These are phyloP conservation scores for Periophthalmus magnuspinnatus DNA, from an alignment of 2,797 vertebrate species.

Conservation along the genomic window DNA sequence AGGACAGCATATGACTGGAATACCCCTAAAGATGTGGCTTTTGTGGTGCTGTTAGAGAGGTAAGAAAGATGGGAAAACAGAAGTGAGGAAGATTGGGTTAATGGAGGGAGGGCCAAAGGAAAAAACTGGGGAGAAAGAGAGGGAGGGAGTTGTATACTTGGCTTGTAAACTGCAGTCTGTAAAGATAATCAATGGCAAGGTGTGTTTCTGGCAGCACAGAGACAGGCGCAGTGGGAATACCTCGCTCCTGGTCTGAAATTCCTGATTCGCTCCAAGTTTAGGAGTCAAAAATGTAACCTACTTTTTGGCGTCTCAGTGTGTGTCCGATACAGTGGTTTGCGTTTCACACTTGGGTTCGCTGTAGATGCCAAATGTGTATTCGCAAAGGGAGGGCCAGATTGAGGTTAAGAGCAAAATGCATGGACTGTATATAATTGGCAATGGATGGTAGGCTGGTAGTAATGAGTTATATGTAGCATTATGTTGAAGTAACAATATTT, in stretches of 20 bases:
- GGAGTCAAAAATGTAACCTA: conserved; percentile 42
- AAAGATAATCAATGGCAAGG: conserved; percentile 68
- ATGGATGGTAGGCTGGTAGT: not conserved
- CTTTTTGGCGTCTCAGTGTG: conserved; percentile 22
- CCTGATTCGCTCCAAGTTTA: conserved; percentile 37
- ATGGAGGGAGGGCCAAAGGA: conserved; percentile 8
- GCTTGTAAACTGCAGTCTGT: conserved; percentile 66
- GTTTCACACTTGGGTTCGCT: conserved; percentile 35
- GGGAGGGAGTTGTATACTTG: conserved; percentile 38
- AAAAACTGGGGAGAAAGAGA: conserved; percentile 18
- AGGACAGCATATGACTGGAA: conserved; percentile 42
- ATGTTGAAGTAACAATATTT: not conserved
- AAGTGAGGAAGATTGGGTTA: conserved; percentile 5
- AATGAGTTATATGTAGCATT: not conserved
- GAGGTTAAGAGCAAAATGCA: conserved; percentile 35
- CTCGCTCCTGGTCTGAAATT: conserved; percentile 41
- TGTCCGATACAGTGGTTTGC: conserved; percentile 29
- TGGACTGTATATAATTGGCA: not conserved
- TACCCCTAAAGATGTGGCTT: conserved; percentile 52
- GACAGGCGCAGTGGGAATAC: conserved; percentile 30
- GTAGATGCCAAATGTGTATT: conserved; percentile 50
- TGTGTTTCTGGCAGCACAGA: conserved; percentile 55
- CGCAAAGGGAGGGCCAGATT: conserved; percentile 38
- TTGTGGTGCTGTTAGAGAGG: conserved; percentile 28
- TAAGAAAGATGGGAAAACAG: conserved; percentile 18